Evolutionary conservation across 64 coral and sea anemone genomes (phyloP).

Genomic region (Pachyseris speciosa): DNA sequence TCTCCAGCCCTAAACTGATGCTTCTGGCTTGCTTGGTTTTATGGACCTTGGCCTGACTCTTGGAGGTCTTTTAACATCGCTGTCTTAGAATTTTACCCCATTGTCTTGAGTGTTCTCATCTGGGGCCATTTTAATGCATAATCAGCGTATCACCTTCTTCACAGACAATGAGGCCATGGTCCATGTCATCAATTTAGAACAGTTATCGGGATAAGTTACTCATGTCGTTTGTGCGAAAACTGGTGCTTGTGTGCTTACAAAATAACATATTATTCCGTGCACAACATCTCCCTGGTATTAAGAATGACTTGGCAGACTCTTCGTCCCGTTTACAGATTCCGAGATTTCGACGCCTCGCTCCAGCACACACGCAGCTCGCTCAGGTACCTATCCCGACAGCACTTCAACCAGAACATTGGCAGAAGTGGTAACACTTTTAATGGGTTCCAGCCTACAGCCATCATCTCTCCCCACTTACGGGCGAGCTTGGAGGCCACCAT

Average conservation of each 20-base stretch:
- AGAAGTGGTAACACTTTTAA: neutral
- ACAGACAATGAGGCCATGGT: constrained; percentile 10
- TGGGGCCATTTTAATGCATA: neutral
- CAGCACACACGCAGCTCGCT: neutral
- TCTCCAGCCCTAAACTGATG: neutral
- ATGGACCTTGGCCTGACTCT: constrained; percentile 48
- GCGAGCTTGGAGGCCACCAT: neutral
- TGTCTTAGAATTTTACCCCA: constrained; percentile 21
- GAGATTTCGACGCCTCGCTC: constrained; percentile 7
- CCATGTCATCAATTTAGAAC: neutral
- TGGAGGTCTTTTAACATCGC: constrained; percentile 17
- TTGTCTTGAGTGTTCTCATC: constrained; percentile 23
- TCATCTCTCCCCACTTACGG: constrained; percentile 1
- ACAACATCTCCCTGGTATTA: constrained; percentile 23
- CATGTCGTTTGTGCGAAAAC: constrained; percentile 3
- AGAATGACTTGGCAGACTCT: constrained; percentile 46
- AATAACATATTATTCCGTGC: constrained; percentile 43
- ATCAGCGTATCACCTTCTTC: neutral
- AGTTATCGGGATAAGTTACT: neutral
- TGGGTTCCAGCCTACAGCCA: constrained; percentile 2
- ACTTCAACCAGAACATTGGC: neutral
- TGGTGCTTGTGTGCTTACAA: constrained; percentile 40
- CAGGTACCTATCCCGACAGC: neutral
- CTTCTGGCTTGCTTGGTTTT: neutral
- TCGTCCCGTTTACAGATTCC: constrained; percentile 45